Evolutionary conservation across 2,113 vertebrate genomes (phyloP).

Genomic region (Trematomus loennbergii): DNA sequence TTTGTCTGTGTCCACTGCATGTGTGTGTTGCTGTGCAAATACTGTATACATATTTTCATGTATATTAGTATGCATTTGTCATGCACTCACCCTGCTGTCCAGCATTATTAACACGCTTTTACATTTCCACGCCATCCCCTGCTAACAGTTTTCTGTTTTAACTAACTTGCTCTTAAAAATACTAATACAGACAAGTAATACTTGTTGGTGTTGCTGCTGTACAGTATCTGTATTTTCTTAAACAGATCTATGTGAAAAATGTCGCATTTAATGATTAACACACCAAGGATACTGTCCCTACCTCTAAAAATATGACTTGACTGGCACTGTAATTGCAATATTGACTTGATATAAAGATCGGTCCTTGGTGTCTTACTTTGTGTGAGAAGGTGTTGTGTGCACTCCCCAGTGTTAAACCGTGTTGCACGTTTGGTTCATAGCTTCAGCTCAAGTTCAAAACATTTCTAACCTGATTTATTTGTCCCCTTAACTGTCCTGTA

Average conservation of each 20-base stretch:
- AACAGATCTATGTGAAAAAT: background rate
- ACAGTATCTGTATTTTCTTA: background rate
- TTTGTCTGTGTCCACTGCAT: slow-evolving; percentile 66
- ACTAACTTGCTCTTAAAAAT: slow-evolving; percentile 24
- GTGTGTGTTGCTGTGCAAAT: slow-evolving; percentile 35
- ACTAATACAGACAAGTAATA: slow-evolving; percentile 6
- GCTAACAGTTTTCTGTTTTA: slow-evolving; percentile 20
- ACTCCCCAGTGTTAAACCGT: background rate
- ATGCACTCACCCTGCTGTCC: slow-evolving; percentile 74
- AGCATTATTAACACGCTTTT: slow-evolving; percentile 84
- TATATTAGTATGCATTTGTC: slow-evolving; percentile 65
- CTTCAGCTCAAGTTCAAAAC: background rate
- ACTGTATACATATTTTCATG: slow-evolving; percentile 26
- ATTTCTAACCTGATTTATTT: background rate
- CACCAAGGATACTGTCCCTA: slow-evolving; percentile 62
- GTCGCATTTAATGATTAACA: slow-evolving; percentile 53
- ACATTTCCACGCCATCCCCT: slow-evolving; percentile 5
- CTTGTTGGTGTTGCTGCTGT: background rate
- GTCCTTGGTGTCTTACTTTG: slow-evolving; percentile 69
- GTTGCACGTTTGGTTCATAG: slow-evolving; percentile 1
- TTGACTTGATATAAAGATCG: slow-evolving; percentile 6
- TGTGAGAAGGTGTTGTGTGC: slow-evolving; percentile 12
- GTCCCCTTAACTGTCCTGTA: slow-evolving; percentile 31
- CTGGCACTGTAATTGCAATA: background rate
- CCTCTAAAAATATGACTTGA: background rate